Base-by-base conservation (phyloP, 2,113 vertebrate species). In the Promerops cafer region DNA sequence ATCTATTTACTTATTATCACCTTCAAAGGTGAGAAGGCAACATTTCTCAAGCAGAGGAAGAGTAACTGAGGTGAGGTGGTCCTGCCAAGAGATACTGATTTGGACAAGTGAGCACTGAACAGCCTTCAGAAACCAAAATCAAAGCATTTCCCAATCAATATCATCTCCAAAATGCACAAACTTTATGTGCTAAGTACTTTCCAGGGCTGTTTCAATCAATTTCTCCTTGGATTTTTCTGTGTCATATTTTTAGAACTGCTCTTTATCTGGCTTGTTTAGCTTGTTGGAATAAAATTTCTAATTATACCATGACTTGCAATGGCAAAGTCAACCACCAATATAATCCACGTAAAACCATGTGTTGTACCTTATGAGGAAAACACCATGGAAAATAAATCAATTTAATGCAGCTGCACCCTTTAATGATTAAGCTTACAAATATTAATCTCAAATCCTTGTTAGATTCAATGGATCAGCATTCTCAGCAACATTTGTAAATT, bases 371-470 rank as follows among this genome's bases (percentile, higher is more conserved):
- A 79, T 1, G 10, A 92, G 42, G 47, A 87, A 84, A 79, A 95
- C 28, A n/a, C 39, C 54, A 42, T 14, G 40, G 44, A 69, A 94
- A 96, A 93, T 8, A 90, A 57, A 64, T 61, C 42, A 92, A 4
- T 91, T 94, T 89, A 94, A 93, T 75, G 40, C 63, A 87, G 52
- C 49, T 90, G 86, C 88, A 95, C 59, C 66, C 61, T 96, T 52
- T 59, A 53, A 35, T 35, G 79, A 95, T 93, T 93, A 95, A 74
- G 12, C 13, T 95, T 17, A 84, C 72, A 70, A 78, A 88, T 37
- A 95, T 84, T 93, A 95, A 91, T 92, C 71, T 93, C 61, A 94
- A 75, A 84, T 68, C 49, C 44, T 89, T 13, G 0, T 64, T 84
- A 84, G 47, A 77, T 37, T 78, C 72, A 87, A 37, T 44, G 49